Percentiles rank a stretch among this genome's conserved stretches.
These are phyloP conservation scores for Noctua fimbriata DNA, from an alignment of 2,888 invertebrate species.

Conservation along the genomic window DNA sequence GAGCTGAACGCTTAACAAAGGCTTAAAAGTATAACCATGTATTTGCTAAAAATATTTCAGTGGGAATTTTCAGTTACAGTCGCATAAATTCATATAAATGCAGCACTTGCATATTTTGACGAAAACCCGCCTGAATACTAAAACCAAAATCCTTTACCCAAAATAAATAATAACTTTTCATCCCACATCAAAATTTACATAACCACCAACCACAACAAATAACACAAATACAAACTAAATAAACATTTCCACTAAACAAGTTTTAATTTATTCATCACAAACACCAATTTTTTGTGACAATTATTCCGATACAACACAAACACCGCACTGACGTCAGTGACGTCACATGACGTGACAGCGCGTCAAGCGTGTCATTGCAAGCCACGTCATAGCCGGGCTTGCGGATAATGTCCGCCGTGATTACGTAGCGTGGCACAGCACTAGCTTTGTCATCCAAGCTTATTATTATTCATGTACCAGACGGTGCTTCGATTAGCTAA, in stretches of 20 bases:
- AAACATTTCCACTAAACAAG: not conserved
- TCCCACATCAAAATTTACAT: not conserved
- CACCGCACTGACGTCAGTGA: constrained; percentile 47
- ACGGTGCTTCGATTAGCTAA: constrained; percentile 67
- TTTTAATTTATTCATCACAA: constrained; percentile 13
- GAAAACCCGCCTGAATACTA: constrained; percentile 8
- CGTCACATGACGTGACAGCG: constrained; percentile 46
- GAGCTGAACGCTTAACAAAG: constrained; percentile 34
- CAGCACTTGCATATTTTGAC: constrained; percentile 13
- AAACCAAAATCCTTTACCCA: not conserved
- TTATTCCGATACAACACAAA: constrained; percentile 52
- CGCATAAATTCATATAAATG: not conserved
- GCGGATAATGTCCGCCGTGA: constrained; percentile 63
- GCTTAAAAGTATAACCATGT: constrained; percentile 34
- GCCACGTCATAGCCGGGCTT: constrained; percentile 53
- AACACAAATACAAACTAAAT: not conserved
- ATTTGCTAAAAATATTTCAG: constrained; percentile 50
- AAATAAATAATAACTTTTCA: not conserved
- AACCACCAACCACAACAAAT: not conserved
- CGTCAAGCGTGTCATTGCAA: constrained; percentile 64
- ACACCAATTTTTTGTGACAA: constrained; percentile 39
- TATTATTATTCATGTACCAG: constrained; percentile 63
- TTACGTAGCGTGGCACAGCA: constrained; percentile 48
- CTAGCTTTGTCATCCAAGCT: constrained; percentile 57
- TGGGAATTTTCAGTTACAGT: constrained; percentile 30